A percentile compares a stretch with the other conserved stretches of the same genome.
These are phyloP conservation scores for Brachionus rubens DNA, from an alignment of 1,140 invertebrate species.

Conservation along the genomic window DNA sequence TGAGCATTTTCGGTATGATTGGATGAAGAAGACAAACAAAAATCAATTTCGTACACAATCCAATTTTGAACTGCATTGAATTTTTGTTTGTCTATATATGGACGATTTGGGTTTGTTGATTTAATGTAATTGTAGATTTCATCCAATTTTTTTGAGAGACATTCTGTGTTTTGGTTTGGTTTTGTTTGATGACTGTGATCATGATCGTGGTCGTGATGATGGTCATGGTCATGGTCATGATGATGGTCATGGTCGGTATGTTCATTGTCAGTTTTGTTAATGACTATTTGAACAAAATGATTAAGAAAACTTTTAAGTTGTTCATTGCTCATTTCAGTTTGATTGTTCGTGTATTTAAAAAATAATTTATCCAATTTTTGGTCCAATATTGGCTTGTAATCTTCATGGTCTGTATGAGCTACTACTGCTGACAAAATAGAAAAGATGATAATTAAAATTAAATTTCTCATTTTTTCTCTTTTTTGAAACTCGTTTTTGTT, in stretches of 20 bases:
- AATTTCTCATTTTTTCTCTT: neutral
- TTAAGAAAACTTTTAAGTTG: neutral
- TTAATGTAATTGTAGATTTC: conserved; percentile 11
- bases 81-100: neutral
- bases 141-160: neutral
- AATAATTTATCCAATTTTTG: no score
- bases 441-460: neutral
- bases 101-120: neutral
- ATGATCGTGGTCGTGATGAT: neutral
- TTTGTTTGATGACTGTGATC: conserved; percentile 13
- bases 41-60: neutral
- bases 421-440: neutral
- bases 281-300: neutral
- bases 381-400: no score
- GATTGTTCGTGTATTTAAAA: no score
- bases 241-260: neutral
- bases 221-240: neutral
- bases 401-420: no score
- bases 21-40: neutral
- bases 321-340: no score
- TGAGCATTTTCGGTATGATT: neutral
- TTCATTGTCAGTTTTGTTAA: neutral
- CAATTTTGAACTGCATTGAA: neutral
- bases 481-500: neutral
- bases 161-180: neutral